Conservation (phyloP, 2,797 vertebrate genomes). For the Mormyrops attenuatus region DNA sequence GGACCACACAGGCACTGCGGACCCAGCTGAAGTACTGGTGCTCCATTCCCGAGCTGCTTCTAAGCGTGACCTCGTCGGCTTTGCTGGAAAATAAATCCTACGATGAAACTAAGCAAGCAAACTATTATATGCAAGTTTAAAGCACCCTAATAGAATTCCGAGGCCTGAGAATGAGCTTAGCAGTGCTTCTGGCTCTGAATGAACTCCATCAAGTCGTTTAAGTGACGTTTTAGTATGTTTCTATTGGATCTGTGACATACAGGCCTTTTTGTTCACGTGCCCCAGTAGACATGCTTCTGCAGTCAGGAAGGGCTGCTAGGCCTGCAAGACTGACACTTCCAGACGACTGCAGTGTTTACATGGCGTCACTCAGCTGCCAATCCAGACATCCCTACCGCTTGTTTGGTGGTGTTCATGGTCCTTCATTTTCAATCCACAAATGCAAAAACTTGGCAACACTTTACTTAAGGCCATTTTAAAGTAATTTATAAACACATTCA, state of each 20-base stretch:
- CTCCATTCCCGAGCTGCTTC: not conserved
- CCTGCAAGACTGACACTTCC: not conserved
- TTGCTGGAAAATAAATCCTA: not conserved
- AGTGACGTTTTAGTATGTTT: not conserved
- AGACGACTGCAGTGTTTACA: not conserved
- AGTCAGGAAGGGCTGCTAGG: not conserved
- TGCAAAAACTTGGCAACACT: not conserved
- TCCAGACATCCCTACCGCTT: not conserved
- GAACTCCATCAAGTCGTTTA: not conserved
- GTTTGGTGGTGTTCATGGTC: not conserved
- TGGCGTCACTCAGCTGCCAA: not conserved
- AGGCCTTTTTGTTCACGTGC: not conserved
- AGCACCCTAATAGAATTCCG: not conserved
- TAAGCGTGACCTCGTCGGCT: not conserved
- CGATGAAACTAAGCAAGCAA: not conserved
- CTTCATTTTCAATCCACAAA: not conserved
- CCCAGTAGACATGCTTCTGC: not conserved
- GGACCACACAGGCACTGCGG: not conserved
- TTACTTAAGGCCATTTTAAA: not conserved
- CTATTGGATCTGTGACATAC: not conserved
- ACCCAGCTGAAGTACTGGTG: not conserved
- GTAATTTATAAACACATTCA: not conserved
- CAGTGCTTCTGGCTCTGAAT: not conserved
- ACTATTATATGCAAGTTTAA: not conserved
- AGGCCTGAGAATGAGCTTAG: not conserved